A percentile compares a stretch with the other conserved stretches of the same genome.
These are phyloP conservation scores for Anhinga rufa DNA, from an alignment of 2,113 vertebrate genomes.

Conservation along the genomic window DNA sequence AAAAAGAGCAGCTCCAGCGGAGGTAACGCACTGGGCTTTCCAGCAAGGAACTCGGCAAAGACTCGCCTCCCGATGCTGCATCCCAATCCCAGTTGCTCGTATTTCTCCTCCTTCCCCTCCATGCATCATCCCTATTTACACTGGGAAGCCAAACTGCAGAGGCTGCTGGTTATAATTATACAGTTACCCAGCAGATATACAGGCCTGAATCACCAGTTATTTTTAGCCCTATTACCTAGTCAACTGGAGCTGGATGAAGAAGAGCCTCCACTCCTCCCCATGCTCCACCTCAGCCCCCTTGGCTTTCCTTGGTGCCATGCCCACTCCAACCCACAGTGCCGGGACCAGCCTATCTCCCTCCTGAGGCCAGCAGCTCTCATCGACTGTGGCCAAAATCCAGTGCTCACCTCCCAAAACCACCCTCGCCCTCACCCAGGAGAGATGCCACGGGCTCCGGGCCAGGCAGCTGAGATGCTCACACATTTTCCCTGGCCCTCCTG, in stretches of 20 bases:
- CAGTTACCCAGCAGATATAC: constrained; percentile 62
- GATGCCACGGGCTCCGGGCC: neutral
- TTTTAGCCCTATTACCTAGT: constrained; percentile 69
- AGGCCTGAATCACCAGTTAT: constrained; percentile 69
- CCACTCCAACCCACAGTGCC: neutral
- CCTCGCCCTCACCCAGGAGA: neutral
- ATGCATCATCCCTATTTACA: constrained; percentile 41
- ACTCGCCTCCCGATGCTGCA: neutral
- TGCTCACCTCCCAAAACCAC: neutral
- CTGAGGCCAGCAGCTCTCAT: neutral
- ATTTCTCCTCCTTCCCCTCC: constrained; percentile 35
- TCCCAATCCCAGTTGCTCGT: neutral
- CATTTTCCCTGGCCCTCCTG: neutral
- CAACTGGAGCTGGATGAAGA: constrained; percentile 63
- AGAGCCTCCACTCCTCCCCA: constrained; percentile 15
- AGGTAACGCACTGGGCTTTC: neutral
- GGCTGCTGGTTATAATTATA: constrained; percentile 63
- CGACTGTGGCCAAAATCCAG: neutral
- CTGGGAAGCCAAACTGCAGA: constrained; percentile 54
- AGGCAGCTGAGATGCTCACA: neutral
- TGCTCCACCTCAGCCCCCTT: neutral
- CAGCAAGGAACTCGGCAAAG: neutral
- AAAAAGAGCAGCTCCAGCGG: constrained; percentile 9
- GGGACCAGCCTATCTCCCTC: neutral
- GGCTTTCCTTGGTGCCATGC: neutral